These are phyloP conservation scores for Chaetodon trifascialis DNA, from an alignment of 2,113 vertebrate genomes.

Conservation along the genomic window DNA sequence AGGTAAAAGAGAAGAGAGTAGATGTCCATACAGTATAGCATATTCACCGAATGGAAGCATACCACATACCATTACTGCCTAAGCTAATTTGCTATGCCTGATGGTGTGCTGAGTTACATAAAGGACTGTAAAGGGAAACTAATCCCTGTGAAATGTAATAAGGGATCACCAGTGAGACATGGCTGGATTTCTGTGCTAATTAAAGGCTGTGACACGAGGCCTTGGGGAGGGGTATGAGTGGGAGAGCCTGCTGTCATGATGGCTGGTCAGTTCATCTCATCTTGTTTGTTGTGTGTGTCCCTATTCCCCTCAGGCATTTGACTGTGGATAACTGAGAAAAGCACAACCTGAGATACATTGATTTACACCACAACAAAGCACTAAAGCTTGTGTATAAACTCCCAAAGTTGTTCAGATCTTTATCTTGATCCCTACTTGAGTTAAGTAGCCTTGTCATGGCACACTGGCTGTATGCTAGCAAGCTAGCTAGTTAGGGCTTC, in stretches of 20 bases:
- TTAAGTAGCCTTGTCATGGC: neutral
- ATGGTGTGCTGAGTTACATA: slow-evolving; percentile 47
- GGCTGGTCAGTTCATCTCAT: slow-evolving; percentile 5
- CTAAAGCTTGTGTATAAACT: slow-evolving; percentile 15
- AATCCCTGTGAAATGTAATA: slow-evolving; percentile 72
- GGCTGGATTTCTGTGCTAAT: slow-evolving; percentile 56
- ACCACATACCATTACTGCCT: neutral
- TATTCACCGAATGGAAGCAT: neutral
- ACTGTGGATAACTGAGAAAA: neutral
- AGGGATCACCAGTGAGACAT: slow-evolving; percentile 48
- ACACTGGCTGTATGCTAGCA: neutral
- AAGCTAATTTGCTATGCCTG: slow-evolving; percentile 19
- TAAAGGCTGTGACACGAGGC: slow-evolving; percentile 63
- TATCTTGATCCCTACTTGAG: slow-evolving; percentile 2
- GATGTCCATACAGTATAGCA: neutral
- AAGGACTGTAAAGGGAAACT: slow-evolving; percentile 38
- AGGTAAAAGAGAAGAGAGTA: neutral
- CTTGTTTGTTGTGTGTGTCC: slow-evolving; percentile 3
- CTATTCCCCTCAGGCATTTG: neutral
- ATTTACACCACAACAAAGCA: slow-evolving; percentile 31
- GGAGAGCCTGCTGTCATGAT: neutral
- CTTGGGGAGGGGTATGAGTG: neutral
- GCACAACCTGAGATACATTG: neutral
- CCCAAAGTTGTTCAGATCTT: slow-evolving; percentile 11
- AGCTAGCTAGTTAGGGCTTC: neutral